These are phyloP conservation scores for Chrysolina haemoptera DNA, from an alignment of 2,888 invertebrate genomes.

Conservation along the genomic window DNA sequence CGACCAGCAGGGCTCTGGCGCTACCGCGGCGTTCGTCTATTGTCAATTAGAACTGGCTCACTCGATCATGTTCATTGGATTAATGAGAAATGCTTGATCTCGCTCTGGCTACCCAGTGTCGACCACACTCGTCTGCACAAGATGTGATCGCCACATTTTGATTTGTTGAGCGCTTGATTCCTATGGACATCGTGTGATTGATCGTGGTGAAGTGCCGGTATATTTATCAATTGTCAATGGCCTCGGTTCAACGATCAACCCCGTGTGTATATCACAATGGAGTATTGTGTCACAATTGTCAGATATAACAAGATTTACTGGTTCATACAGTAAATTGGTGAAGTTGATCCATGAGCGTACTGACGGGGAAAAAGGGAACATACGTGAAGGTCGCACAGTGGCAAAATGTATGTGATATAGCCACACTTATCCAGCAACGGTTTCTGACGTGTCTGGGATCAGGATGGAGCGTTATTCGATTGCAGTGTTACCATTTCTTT, in stretches of 20 bases:
- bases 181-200: conserved; percentile 52
- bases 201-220: conserved; percentile 44
- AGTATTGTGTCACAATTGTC: background rate
- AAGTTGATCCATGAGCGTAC: background rate
- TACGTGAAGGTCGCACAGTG: no score
- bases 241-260: conserved; percentile 7
- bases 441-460: no score
- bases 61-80: conserved; percentile 67
- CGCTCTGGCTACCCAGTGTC: conserved; percentile 59
- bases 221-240: conserved; percentile 31
- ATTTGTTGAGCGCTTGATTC: conserved; percentile 59
- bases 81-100: conserved; percentile 64
- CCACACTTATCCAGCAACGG: no score
- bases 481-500: no score
- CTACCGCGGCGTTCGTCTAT: conserved; percentile 63
- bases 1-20: conserved; percentile 57
- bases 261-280: background rate
- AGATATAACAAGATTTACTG: background rate
- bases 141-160: conserved; percentile 57
- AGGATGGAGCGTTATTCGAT: no score
- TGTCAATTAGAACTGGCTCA: conserved; percentile 65
- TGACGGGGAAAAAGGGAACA: no score
- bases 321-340: background rate
- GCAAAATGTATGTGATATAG: no score
- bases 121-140: conserved; percentile 63